These are phyloP conservation scores for Lasioglossum pauxillum DNA, from an alignment of 2,888 invertebrate species.

Conservation along the genomic window DNA sequence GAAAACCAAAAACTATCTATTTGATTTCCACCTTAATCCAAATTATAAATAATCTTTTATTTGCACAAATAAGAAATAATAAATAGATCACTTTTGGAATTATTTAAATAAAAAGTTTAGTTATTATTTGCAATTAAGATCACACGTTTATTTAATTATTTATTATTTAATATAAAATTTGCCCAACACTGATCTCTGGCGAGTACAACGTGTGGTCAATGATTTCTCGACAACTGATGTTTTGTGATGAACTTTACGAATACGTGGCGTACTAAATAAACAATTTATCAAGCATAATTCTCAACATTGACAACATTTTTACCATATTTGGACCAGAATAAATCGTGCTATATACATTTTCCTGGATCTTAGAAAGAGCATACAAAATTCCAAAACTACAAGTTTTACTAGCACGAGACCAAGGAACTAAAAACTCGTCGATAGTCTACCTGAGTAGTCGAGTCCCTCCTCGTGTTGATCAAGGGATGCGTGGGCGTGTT, in stretches of 20 bases:
- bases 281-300: neutral
- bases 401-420: neutral
- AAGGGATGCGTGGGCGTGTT: conserved; percentile 86
- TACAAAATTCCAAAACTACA: neutral
- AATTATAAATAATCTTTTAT: too few relatives aligned
- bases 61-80: too few relatives aligned
- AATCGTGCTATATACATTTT: neutral
- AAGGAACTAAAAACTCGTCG: neutral
- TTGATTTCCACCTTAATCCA: too few relatives aligned
- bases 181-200: neutral
- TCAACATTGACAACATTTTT: neutral
- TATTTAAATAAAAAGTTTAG: too few relatives aligned
- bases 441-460: conserved; percentile 91
- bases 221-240: neutral
- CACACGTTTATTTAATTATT: too few relatives aligned
- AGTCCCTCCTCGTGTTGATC: conserved; percentile 89
- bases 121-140: too few relatives aligned
- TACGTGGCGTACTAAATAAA: neutral
- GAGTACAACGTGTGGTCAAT: neutral
- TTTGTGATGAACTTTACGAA: neutral
- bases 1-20: too few relatives aligned
- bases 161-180: too few relatives aligned
- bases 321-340: neutral
- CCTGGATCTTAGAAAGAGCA: neutral
- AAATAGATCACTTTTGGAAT: too few relatives aligned